Percentiles rank a stretch among this genome's conserved stretches.
Evolutionary conservation across 2,113 vertebrate species (phyloP).

Genomic region (Micromys minutus): DNA sequence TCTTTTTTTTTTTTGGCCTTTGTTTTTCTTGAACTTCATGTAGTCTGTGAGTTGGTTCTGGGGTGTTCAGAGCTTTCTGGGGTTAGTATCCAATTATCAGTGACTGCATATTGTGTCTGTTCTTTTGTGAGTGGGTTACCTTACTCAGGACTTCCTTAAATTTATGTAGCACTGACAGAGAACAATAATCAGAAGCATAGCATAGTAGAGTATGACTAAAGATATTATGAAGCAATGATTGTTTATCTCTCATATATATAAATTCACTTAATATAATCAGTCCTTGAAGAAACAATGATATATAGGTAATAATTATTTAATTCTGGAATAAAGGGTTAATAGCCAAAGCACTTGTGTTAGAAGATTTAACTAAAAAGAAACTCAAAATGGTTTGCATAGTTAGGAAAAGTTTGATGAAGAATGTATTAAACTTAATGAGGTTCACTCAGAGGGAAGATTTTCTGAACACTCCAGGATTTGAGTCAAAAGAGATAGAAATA

Average conservation of each 20-base stretch:
- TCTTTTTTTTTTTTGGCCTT: no score
- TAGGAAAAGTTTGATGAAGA: background rate
- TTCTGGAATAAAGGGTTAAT: background rate
- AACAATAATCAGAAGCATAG: accelerated
- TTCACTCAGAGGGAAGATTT: background rate
- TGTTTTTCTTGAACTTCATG: no score
- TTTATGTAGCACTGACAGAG: background rate
- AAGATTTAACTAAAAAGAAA: background rate
- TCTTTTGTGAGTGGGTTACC: no score
- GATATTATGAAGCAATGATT: background rate
- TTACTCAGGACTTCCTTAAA: background rate
- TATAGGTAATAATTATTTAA: background rate
- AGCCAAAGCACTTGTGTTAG: background rate
- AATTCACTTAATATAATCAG: background rate
- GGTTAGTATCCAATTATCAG: no score
- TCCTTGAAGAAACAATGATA: background rate
- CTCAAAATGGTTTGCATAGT: background rate
- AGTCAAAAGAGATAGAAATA: background rate
- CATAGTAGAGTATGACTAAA: background rate
- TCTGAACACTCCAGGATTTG: background rate
- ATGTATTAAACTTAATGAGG: background rate
- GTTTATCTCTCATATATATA: background rate
- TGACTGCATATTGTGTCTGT: no score
- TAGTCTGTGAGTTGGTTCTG: no score
- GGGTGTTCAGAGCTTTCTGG: no score